Percentiles rank a stretch among this genome's conserved stretches.
Conservation (phyloP, 1,140 invertebrate genomes). For the Pygmarrhopalites habei region DNA sequence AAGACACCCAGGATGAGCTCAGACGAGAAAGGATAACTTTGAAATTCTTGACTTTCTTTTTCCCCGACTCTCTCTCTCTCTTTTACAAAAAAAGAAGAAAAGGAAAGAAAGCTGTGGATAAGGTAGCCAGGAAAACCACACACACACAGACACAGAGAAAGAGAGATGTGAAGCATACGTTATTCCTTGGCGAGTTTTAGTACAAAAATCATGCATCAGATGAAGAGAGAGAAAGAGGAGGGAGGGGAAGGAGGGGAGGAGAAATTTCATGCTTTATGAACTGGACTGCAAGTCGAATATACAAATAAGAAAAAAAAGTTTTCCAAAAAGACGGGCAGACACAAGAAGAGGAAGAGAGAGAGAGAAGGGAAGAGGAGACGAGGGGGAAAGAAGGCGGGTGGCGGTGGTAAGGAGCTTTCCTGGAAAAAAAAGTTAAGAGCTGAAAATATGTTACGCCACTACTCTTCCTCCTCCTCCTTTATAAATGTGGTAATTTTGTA, state of each 20-base stretch:
- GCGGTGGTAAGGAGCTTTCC: too few relatives aligned
- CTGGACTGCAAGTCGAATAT: not conserved
- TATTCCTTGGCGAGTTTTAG: not conserved
- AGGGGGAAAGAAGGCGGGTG: too few relatives aligned
- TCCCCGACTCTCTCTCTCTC: too few relatives aligned
- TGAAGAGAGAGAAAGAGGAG: not conserved
- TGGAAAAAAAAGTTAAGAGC: too few relatives aligned
- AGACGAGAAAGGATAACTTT: not conserved
- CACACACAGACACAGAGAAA: too few relatives aligned
- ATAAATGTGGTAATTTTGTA: slow-evolving; percentile 4
- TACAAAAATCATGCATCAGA: not conserved
- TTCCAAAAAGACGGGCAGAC: too few relatives aligned
- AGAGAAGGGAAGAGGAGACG: too few relatives aligned
- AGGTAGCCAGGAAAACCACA: not conserved
- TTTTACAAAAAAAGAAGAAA: not conserved
- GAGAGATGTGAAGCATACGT: too few relatives aligned
- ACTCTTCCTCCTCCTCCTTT: too few relatives aligned
- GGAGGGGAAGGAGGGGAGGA: not conserved
- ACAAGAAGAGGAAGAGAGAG: too few relatives aligned
- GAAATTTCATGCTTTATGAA: slow-evolving; percentile 7
- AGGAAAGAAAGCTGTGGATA: not conserved
- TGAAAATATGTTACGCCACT: too few relatives aligned
- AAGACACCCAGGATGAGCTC: not conserved
- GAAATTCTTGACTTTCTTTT: not conserved
- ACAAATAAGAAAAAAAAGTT: too few relatives aligned